phyloP scores from a whole-genome alignment of 2,888 invertebrate species.

The Brenthis hecate region DNA sequence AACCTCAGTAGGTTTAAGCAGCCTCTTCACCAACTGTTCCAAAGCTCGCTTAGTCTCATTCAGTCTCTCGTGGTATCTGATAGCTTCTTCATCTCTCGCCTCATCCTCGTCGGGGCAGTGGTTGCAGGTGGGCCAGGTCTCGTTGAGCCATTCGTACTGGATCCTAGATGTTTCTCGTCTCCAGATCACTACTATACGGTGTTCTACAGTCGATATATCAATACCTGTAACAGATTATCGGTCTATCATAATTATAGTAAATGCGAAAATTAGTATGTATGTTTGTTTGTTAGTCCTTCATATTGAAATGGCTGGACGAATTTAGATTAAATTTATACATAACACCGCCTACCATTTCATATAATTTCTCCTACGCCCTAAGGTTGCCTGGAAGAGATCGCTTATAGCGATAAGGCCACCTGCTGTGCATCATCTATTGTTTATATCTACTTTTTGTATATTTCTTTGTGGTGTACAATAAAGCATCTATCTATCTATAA shows the following conservation, averaged over 20 bases:
- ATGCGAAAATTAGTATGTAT: no score
- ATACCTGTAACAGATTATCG: conserved; percentile 59
- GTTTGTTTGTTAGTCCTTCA: no score
- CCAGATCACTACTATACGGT: conserved; percentile 95
- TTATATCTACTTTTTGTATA: no score
- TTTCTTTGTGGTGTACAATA: no score
- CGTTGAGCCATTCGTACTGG: conserved; percentile 94
- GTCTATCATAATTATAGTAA: not conserved
- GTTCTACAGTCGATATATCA: conserved; percentile 78
- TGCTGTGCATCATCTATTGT: no score
- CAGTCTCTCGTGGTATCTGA: conserved; percentile 68
- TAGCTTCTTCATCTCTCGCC: conserved; percentile 61
- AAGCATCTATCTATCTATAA: no score
- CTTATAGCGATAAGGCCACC: no score
- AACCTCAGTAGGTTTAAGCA: conserved; percentile 88
- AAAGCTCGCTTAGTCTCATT: conserved; percentile 89
- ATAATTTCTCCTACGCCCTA: no score
- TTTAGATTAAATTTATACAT: no score
- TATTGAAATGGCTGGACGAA: no score
- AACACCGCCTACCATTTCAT: no score
- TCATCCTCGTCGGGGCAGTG: conserved; percentile 58
- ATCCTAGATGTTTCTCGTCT: conserved; percentile 92
- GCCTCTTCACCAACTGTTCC: conserved; percentile 86
- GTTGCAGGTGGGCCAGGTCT: conserved; percentile 85
- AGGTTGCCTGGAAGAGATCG: no score